Base-by-base conservation (phyloP, 2,113 vertebrate species). In the Corythornis cristatus region DNA sequence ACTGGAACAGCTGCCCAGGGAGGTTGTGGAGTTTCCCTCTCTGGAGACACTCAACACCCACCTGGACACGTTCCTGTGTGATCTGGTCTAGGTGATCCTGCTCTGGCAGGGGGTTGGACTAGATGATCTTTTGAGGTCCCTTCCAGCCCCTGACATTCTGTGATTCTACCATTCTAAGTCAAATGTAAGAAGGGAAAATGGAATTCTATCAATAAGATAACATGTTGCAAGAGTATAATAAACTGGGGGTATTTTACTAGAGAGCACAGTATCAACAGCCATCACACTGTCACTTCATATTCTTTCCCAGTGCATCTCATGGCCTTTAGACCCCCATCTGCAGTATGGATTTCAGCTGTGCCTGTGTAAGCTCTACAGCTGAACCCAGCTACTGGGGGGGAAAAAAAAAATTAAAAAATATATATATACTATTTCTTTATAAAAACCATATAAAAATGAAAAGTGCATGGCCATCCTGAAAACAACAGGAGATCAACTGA, bases 401-500 rank as follows among this genome's bases (percentile, higher is more conserved):
- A 20, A 18, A 15, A 31, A 40, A 70, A 51, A 26, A 37, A 37
- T 10, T 4, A 37, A 37, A 37, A 10, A 37, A 37, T 37, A 37
- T 37, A 37, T 37, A 37, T 1, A 76, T 0, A 56, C 4, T 6
- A 12, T 42, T n/a, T 1, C 15, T 28, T 28, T 73, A 29, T 3
- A 40, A 65, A 65, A n/a, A 62, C 7, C 8, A 35, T 9, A 29
- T 35, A 2, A 53, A 57, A 54, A 72, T 11, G 19, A 72, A 29
- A n/a, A 73, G 48, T 29, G 33, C 20, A 56, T n/a, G 31, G 58
- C 10, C 20, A 60, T 31, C 43, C 64, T 56, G 37, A 75, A 67
- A 86, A 33, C 56, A 58, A 58, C 20, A 56, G 42, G 15, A 70
- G 26, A 20, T 22, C 53, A 93, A 56, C 11, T 22, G 42, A 74